phyloP scores from a whole-genome alignment of 2,797 vertebrate genomes.

The Hydrocynus forskahlii region DNA sequence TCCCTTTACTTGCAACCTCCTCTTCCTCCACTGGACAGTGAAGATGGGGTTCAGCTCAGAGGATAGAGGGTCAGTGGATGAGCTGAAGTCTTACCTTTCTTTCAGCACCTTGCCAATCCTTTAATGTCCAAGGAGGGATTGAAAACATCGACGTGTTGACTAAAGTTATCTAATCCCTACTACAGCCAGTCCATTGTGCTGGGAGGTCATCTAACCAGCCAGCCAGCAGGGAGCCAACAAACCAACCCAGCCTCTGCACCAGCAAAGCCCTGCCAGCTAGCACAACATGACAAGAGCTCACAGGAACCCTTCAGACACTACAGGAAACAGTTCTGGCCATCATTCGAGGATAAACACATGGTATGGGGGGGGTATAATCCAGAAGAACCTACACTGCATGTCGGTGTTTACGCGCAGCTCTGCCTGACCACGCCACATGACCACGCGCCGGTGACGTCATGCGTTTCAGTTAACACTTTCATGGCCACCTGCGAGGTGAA shows the following conservation, averaged over 20 bases:
- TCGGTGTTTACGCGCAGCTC: not conserved
- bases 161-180: not conserved
- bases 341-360: no score
- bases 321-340: not conserved
- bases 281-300: not conserved
- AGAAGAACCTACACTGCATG: not conserved
- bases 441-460: not conserved
- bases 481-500: not conserved
- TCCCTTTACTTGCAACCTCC: not conserved
- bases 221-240: not conserved
- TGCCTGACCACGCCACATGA: slow-evolving; percentile 3
- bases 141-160: no score
- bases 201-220: not conserved
- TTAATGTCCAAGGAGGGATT: not conserved
- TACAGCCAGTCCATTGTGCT: not conserved
- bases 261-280: not conserved
- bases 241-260: not conserved
- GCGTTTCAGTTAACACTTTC: not conserved
- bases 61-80: not conserved
- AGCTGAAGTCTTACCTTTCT: slow-evolving; percentile 42
- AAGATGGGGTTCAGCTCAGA: not conserved
- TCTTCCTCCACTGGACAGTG: not conserved
- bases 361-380: not conserved
- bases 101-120: not conserved
- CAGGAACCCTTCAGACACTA: not conserved